phyloP scores from a whole-genome alignment of 2,888 invertebrate species.

The Electrophaes corylata region DNA sequence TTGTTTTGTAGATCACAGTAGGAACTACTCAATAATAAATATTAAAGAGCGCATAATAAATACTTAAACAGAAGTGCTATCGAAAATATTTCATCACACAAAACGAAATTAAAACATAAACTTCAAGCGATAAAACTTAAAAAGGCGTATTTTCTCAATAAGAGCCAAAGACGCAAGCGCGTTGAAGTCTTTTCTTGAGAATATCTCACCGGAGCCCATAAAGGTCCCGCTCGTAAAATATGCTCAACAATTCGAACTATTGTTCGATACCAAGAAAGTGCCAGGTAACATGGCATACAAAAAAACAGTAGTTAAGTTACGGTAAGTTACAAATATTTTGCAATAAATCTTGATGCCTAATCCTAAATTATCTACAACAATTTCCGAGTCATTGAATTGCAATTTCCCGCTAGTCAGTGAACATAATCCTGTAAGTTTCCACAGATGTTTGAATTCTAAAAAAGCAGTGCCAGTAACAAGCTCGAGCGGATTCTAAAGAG shows the following conservation, averaged over 20 bases:
- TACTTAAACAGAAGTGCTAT: neutral
- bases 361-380: neutral
- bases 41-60: neutral
- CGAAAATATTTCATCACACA: neutral
- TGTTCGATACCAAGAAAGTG: constrained; percentile 35
- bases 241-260: constrained; percentile 17
- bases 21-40: too few relatives aligned
- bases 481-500: constrained; percentile 28
- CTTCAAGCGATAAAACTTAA: constrained; percentile 11
- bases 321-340: neutral
- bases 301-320: constrained; percentile 14
- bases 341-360: neutral
- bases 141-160: neutral
- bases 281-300: constrained; percentile 42
- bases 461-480: constrained; percentile 32
- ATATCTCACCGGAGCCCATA: constrained; percentile 11
- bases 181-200: constrained; percentile 54
- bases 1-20: too few relatives aligned
- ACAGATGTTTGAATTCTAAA: constrained; percentile 17
- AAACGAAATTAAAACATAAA: constrained; percentile 4
- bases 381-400: constrained; percentile 5
- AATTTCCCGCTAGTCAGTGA: constrained; percentile 6
- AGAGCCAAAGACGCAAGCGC: constrained; percentile 28
- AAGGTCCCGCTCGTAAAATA: constrained; percentile 13
- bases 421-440: neutral